These are phyloP conservation scores for Melangyna quadrimaculata DNA, from an alignment of 2,888 invertebrate species.

Conservation along the genomic window DNA sequence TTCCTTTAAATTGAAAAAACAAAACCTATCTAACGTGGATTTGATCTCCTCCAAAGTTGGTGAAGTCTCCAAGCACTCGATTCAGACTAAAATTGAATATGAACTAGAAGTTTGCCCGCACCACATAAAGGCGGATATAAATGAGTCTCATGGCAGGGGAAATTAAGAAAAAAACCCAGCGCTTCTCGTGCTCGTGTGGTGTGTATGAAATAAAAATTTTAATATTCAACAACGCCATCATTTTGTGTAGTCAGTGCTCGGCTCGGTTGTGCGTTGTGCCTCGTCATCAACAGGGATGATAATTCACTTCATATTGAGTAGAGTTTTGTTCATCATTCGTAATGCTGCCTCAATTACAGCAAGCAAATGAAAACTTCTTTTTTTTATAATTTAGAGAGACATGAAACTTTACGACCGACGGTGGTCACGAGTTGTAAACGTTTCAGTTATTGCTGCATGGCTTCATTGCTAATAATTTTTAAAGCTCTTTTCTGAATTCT, in stretches of 20 bases:
- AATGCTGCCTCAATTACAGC: too few species aligned
- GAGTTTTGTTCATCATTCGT: neutral
- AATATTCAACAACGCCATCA: conserved; percentile 56
- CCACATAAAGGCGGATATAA: conserved; percentile 69
- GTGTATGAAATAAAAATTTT: conserved; percentile 41
- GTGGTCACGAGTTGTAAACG: too few species aligned
- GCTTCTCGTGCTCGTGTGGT: conserved; percentile 3
- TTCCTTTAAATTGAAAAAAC: conserved; percentile 21
- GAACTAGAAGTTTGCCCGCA: conserved; percentile 67
- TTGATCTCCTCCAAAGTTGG: conserved; percentile 79
- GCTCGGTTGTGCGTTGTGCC: neutral
- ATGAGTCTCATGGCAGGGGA: conserved; percentile 24
- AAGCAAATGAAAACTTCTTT: too few species aligned
- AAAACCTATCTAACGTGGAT: conserved; percentile 78
- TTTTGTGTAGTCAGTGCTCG: neutral
- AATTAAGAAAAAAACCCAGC: conserved; percentile 30
- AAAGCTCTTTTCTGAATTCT: too few species aligned
- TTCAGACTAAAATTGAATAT: conserved; percentile 74
- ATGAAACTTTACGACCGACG: too few species aligned
- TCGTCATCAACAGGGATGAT: conserved; percentile 21
- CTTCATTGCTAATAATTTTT: too few species aligned
- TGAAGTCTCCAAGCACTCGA: conserved; percentile 80
- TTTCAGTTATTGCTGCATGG: too few species aligned
- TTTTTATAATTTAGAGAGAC: too few species aligned
- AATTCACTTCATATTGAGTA: neutral